Evolutionary conservation across 2,113 vertebrate genomes (phyloP), one percentile per base, ranked within the genome.

Genomic region (Talpa occidentalis): DNA sequence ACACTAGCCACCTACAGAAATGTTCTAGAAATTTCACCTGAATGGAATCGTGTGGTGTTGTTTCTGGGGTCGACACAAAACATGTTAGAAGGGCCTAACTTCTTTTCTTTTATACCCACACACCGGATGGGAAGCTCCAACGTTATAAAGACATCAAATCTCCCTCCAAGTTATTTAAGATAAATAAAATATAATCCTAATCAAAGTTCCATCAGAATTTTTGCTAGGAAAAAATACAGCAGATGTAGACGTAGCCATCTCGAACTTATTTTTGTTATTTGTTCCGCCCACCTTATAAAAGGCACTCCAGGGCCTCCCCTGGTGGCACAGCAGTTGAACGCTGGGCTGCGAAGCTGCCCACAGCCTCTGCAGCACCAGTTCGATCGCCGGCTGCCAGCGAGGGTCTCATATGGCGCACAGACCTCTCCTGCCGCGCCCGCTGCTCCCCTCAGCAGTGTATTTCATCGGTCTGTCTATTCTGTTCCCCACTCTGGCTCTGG

Each of bases 231-330:
- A 49, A 49, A 49, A 49, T 49, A 14, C 47, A 49, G 47, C 42
- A 52, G n/a, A 74, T 35, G 47, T 47, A 12, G 22, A 2, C 24
- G 3, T 0, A 2, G 4, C 32, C 15, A 10, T 0, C 37, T 32
- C 62, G 3, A 19, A 14, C 32, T 49, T 21, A 28, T 42, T 30
- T 10, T 60, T 35, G 8, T 30, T 3, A 9, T 26, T 15, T 40
- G 47, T 1, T 84, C 72, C n/a, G 54, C 40, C 32, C 32, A 17
- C 7, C 0, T 40, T 16, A 35, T 10, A 59, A 49, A 66, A 52
- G 47, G 10, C 28, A 24, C 59, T 52, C n/a, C n/a, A n/a, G n/a
- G n/a, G n/a, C n/a, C n/a, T n/a, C n/a, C n/a, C n/a, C n/a, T n/a
- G n/a, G n/a, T n/a, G n/a, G n/a, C n/a, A n/a, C n/a, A n/a, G n/a